phyloP scores from a whole-genome alignment of 2,113 vertebrate species.

The Hydropotes inermis region DNA sequence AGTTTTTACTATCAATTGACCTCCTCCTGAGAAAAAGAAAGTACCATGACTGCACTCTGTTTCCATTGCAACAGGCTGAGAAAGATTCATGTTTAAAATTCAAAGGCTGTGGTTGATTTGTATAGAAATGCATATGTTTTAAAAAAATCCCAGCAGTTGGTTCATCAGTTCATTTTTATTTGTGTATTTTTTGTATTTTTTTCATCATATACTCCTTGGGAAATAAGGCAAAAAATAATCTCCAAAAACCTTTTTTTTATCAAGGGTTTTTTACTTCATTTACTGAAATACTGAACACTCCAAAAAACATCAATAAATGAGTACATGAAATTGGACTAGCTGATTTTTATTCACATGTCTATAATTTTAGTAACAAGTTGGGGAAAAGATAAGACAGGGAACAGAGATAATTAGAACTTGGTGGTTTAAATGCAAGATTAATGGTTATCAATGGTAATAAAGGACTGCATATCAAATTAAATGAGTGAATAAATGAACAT shows the following conservation, averaged over 20 bases:
- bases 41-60: neutral
- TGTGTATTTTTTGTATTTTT: neutral
- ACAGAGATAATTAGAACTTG: neutral
- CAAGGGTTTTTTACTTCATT: neutral
- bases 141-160: neutral
- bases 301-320: neutral
- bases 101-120: neutral
- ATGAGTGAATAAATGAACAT: neutral
- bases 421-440: neutral
- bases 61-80: neutral
- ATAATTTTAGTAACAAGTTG: neutral
- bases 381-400: neutral
- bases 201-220: neutral
- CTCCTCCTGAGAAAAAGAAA: constrained; percentile 8
- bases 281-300: neutral
- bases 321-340: neutral
- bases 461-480: neutral
- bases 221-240: fast-evolving
- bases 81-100: neutral
- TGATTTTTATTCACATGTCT: neutral
- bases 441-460: neutral
- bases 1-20: neutral
- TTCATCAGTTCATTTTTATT: neutral
- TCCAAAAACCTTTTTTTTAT: neutral
- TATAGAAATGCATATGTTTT: neutral